A percentile compares a stretch with the other conserved stretches of the same genome.
Conservation (phyloP, 2,113 vertebrate genomes). For the Cyanocitta stelleri region DNA sequence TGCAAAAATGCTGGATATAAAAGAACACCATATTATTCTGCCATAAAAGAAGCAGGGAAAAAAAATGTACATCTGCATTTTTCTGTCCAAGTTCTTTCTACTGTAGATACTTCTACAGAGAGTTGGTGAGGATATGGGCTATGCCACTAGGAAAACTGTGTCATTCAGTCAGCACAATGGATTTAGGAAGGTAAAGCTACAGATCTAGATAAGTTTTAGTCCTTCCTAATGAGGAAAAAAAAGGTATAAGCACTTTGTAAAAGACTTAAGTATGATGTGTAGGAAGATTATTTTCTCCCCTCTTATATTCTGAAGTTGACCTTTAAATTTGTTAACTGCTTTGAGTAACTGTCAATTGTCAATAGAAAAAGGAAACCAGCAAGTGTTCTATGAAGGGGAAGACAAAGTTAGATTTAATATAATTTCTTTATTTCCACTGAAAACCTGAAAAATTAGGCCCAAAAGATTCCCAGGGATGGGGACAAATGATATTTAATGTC, state of each 20-base stretch:
- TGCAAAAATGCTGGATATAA: background rate
- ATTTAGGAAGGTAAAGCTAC: background rate
- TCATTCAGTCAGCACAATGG: background rate
- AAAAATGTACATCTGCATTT: background rate
- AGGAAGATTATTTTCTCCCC: background rate
- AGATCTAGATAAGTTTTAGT: background rate
- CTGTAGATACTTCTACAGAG: background rate
- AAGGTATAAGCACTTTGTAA: background rate
- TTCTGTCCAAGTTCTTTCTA: background rate
- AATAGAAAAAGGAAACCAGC: background rate
- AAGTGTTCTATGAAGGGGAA: background rate
- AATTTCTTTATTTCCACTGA: background rate
- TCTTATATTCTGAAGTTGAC: background rate
- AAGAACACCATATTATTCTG: background rate
- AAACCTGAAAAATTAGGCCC: background rate
- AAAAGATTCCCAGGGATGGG: background rate
- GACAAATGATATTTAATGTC: background rate
- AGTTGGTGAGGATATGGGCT: background rate
- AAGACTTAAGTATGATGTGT: background rate
- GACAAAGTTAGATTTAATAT: background rate
- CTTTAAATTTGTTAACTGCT: background rate
- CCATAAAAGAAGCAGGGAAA: background rate
- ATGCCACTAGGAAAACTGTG: background rate
- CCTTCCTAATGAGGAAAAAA: background rate
- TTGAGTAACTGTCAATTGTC: background rate